Conservation (phyloP, 2,113 vertebrate genomes). For the Oncorhynchus tshawytscha region DNA sequence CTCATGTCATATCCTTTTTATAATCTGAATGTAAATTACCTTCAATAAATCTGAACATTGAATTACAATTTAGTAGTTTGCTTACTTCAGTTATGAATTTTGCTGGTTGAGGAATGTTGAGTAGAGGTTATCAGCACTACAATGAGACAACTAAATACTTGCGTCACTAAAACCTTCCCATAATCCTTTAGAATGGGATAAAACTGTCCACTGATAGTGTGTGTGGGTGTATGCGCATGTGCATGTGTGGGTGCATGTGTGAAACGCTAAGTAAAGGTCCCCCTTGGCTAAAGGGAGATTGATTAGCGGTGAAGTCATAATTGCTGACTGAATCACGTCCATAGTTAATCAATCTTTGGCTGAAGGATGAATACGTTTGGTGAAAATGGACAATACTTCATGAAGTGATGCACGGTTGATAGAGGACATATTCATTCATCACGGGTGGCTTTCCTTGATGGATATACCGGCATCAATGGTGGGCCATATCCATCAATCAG, state of each 20-base stretch:
- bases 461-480: constrained; percentile 66
- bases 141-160: not conserved
- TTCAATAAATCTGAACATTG: no score
- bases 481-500: constrained; percentile 66
- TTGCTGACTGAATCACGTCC: constrained; percentile 69
- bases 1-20: no score
- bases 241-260: not conserved
- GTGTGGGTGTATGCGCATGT: not conserved
- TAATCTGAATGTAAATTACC: no score
- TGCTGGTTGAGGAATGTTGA: not conserved
- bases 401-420: constrained; percentile 72
- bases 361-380: constrained; percentile 68
- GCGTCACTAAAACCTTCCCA: constrained; percentile 44
- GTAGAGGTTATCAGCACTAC: not conserved
- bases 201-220: constrained; percentile 32
- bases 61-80: no score
- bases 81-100: not conserved
- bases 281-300: constrained; percentile 52
- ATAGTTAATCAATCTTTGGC: constrained; percentile 72
- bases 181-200: constrained; percentile 37
- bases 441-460: constrained; percentile 65
- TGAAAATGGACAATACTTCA: constrained; percentile 69
- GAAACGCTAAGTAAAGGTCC: constrained; percentile 42
- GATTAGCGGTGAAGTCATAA: constrained; percentile 74
- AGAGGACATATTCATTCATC: constrained; percentile 76